Evolutionary conservation across 2,797 vertebrate species (phyloP).

Genomic region (Manis crassicaudata): DNA sequence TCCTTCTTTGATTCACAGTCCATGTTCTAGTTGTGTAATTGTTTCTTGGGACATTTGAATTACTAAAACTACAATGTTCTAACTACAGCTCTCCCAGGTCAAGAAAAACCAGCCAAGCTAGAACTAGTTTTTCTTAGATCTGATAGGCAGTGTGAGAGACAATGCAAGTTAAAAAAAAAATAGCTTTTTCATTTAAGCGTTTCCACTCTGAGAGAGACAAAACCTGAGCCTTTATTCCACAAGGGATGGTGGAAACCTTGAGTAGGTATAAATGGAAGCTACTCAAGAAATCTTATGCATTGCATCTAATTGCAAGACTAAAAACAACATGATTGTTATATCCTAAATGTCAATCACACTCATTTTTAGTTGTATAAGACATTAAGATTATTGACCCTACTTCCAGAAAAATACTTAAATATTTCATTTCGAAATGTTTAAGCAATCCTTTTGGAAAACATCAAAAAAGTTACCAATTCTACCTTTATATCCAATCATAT

Average conservation of each 20-base stretch:
- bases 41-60: not conserved
- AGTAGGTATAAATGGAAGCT: not conserved
- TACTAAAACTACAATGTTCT: not conserved
- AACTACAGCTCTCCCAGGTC: not conserved
- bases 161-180: not conserved
- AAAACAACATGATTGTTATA: not conserved
- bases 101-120: not conserved
- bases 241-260: not conserved
- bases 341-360: not conserved
- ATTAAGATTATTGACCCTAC: not conserved
- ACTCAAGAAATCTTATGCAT: not conserved
- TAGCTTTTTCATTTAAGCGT: not conserved
- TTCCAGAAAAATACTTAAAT: not conserved
- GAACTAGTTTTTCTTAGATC: not conserved
- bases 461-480: not conserved
- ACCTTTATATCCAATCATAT: not conserved
- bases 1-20: not conserved
- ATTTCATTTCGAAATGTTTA: slow-evolving; percentile 28
- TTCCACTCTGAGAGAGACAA: not conserved
- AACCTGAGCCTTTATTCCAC: not conserved
- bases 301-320: not conserved
- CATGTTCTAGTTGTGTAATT: not conserved
- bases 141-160: not conserved
- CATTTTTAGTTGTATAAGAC: not conserved
- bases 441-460: not conserved